Evolutionary conservation across 1,140 invertebrate species (phyloP).

Genomic region (Drosophila kurseongensis): DNA sequence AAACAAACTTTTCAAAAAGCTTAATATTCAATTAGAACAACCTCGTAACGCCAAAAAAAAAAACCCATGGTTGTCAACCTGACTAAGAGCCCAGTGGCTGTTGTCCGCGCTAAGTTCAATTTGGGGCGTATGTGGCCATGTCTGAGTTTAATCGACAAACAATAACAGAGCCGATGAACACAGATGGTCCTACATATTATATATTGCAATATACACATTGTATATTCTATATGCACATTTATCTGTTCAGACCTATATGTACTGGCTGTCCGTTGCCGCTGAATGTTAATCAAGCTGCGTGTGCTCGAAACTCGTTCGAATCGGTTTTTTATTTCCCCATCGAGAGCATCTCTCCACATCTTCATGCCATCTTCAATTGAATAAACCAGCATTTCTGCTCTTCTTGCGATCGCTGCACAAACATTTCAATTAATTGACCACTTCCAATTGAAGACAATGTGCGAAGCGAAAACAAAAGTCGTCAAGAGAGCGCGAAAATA

Average conservation of each 20-base stretch:
- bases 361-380: conserved; percentile 34
- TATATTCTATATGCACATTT: conserved; percentile 18
- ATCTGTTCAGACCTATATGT: conserved; percentile 22
- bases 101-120: conserved; percentile 16
- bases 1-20: not conserved
- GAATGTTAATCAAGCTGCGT: conserved; percentile 47
- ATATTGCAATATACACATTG: not conserved
- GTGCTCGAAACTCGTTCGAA: conserved; percentile 60
- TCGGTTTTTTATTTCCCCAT: conserved; percentile 53
- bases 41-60: no score
- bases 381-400: conserved; percentile 21
- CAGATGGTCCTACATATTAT: conserved; percentile 4
- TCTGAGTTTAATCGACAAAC: conserved; percentile 49
- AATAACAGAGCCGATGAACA: conserved; percentile 31
- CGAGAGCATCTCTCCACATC: not conserved
- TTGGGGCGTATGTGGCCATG: conserved; percentile 29
- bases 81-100: not conserved
- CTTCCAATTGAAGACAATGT: conserved; percentile 66
- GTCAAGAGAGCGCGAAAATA: not conserved
- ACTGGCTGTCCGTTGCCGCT: conserved; percentile 23
- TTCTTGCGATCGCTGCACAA: conserved; percentile 48
- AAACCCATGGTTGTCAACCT: not conserved
- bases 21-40: no score
- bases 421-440: conserved; percentile 75
- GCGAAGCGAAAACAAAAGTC: conserved; percentile 54